Conservation (phyloP, 2,797 vertebrate species). For the Megaceryle alcyon region DNA sequence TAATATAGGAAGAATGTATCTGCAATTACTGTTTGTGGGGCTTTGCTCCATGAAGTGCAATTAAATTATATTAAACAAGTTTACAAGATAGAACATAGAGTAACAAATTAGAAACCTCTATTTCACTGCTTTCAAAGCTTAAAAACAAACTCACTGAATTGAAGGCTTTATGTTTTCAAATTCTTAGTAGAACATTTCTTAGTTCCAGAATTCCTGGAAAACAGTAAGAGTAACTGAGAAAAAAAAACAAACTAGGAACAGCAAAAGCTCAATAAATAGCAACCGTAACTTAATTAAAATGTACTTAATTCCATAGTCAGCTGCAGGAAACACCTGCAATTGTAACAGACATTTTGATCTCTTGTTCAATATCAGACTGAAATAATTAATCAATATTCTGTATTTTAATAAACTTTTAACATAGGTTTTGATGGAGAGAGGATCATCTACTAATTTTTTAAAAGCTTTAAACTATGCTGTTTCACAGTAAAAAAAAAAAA, state of each 20-base stretch:
- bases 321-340: conserved; percentile 42
- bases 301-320: conserved; percentile 44
- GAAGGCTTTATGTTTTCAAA: conserved; percentile 72
- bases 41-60: conserved; percentile 57
- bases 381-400: not conserved
- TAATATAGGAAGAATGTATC: conserved; percentile 41
- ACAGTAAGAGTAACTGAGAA: conserved; percentile 71
- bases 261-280: conserved; percentile 63
- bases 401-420: not conserved
- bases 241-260: conserved; percentile 27
- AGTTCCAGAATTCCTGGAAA: conserved; percentile 86
- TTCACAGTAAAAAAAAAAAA: not conserved
- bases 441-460: not conserved
- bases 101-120: conserved; percentile 61
- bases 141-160: conserved; percentile 69
- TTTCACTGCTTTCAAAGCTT: conserved; percentile 60
- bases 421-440: not conserved
- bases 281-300: conserved; percentile 60
- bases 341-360: not conserved
- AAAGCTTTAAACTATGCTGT: not conserved
- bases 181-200: conserved; percentile 79
- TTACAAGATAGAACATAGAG: conserved; percentile 49
- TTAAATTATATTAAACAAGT: conserved; percentile 60
- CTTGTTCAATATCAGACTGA: not conserved
- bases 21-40: conserved; percentile 24